A percentile compares a stretch with the other conserved stretches of the same genome.
These are phyloP conservation scores for Cacoxenus indagator DNA, from an alignment of 2,888 invertebrate species.

Conservation along the genomic window DNA sequence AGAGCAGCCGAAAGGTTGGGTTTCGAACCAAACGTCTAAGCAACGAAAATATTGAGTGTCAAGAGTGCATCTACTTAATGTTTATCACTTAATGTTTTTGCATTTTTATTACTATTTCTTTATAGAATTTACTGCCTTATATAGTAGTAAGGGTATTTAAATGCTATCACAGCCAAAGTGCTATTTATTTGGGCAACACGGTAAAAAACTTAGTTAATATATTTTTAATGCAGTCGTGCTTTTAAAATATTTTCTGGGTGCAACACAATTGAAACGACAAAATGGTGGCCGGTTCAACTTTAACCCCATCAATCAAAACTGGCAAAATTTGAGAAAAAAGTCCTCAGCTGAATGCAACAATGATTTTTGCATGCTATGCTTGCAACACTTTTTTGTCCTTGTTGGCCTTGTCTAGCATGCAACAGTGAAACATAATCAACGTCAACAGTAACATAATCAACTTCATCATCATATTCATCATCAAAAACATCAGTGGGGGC, in stretches of 20 bases:
- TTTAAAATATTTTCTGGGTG: background rate
- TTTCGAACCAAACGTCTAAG: too few species aligned
- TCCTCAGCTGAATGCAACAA: background rate
- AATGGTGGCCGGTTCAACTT: background rate
- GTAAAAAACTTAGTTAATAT: background rate
- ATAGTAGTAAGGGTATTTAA: too few species aligned
- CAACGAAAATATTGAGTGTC: too few species aligned
- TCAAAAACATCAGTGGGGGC: background rate
- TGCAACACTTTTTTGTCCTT: background rate
- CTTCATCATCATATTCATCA: background rate
- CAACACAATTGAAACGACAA: background rate
- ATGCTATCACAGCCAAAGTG: background rate
- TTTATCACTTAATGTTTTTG: too few species aligned
- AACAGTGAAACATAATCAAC: constrained; percentile 12
- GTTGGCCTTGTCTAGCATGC: background rate
- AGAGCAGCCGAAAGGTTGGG: too few species aligned
- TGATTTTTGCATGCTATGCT: background rate
- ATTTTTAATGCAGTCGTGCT: background rate
- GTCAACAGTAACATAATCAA: background rate
- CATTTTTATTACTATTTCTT: too few species aligned
- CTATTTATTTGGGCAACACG: background rate
- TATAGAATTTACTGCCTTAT: too few species aligned
- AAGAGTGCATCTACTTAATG: too few species aligned
- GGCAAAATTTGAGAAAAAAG: background rate
- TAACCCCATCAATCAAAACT: constrained; percentile 13